phyloP scores from a whole-genome alignment of 1,140 invertebrate species.

The Drosophila malerkotliana region DNA sequence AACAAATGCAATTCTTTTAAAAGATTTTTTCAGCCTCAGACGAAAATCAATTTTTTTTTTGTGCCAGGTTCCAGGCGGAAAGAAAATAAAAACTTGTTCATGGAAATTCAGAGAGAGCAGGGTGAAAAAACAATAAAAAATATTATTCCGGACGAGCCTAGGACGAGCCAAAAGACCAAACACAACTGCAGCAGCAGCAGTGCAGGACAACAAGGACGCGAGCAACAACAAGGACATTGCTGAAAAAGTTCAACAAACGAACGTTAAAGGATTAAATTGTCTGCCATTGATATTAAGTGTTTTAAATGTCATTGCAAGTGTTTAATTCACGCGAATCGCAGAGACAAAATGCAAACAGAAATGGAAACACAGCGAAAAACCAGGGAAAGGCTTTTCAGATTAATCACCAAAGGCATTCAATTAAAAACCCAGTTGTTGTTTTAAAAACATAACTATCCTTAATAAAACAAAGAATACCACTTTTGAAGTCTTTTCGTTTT shows the following conservation, averaged over 20 bases:
- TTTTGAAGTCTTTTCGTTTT: background rate
- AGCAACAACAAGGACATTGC: slow-evolving; percentile 38
- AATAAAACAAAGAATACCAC: too few relatives aligned
- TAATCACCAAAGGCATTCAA: background rate
- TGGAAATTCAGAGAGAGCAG: slow-evolving; percentile 33
- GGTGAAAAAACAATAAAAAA: slow-evolving; percentile 62
- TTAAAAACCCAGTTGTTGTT: background rate
- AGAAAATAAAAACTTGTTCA: slow-evolving; percentile 33
- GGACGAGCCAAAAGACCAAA: slow-evolving; percentile 43
- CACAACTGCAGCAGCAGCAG: slow-evolving; percentile 29
- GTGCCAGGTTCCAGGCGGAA: slow-evolving; percentile 33
- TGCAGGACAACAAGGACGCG: slow-evolving; percentile 22
- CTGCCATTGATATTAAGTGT: slow-evolving; percentile 79
- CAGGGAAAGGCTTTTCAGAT: background rate
- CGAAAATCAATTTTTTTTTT: slow-evolving; percentile 62
- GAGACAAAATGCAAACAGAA: background rate
- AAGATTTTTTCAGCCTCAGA: slow-evolving; percentile 23
- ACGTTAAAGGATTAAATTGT: slow-evolving; percentile 80
- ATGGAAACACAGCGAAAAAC: slow-evolving; percentile 3
- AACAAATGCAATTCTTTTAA: slow-evolving; percentile 42
- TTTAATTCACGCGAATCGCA: slow-evolving; percentile 67
- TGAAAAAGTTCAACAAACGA: slow-evolving; percentile 76
- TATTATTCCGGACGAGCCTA: slow-evolving; percentile 45
- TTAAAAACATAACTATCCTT: background rate
- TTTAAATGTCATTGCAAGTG: slow-evolving; percentile 80